phyloP scores from a whole-genome alignment of 2,888 invertebrate species.

The Meteorus cinctellus region DNA sequence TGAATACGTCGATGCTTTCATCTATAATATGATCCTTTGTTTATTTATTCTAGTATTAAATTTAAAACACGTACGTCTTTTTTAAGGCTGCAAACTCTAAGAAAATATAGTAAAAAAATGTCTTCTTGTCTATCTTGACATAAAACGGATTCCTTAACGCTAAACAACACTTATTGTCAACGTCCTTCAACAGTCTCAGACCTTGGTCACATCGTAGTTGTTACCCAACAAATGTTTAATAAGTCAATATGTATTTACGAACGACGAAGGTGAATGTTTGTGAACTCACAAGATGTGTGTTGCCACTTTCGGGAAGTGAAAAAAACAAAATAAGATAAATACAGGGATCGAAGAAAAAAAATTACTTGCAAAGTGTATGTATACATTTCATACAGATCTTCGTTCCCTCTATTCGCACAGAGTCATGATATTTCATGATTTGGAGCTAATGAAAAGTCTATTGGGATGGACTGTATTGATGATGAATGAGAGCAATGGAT shows the following conservation, averaged over 20 bases:
- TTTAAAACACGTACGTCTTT: too few species aligned
- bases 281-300: background rate
- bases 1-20: too few species aligned
- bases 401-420: background rate
- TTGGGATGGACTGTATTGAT: background rate
- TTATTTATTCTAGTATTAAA: too few species aligned
- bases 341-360: background rate
- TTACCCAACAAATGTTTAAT: background rate
- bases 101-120: too few species aligned
- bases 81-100: too few species aligned
- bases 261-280: background rate
- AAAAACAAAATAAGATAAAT: background rate
- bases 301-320: background rate
- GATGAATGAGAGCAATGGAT: background rate
- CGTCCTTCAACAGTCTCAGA: slow-evolving; percentile 8
- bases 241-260: slow-evolving; percentile 6
- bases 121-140: background rate
- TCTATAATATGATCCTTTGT: background rate
- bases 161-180: background rate
- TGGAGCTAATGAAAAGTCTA: slow-evolving; percentile 1
- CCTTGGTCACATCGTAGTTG: background rate
- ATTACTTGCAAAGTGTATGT: background rate
- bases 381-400: background rate
- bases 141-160: background rate
- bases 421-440: background rate